These are phyloP conservation scores for Colistium nudipinnis DNA, from an alignment of 2,113 vertebrate genomes.

Conservation along the genomic window DNA sequence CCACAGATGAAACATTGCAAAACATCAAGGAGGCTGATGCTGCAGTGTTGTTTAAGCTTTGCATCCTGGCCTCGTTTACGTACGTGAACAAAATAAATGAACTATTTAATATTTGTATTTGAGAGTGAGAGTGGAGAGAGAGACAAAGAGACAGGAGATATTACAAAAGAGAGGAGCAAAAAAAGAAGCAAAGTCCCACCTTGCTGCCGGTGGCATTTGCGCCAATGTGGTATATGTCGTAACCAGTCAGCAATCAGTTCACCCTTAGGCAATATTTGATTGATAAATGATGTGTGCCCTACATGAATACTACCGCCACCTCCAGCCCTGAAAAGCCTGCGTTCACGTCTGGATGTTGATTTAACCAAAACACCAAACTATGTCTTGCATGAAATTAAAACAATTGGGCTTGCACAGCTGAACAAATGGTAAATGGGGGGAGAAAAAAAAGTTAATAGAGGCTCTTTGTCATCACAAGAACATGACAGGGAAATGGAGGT, in stretches of 20 bases:
- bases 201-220: background rate
- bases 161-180: background rate
- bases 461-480: slow-evolving; percentile 58
- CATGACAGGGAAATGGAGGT: slow-evolving; percentile 54
- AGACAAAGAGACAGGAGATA: background rate
- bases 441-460: slow-evolving; percentile 63
- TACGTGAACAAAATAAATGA: background rate
- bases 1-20: slow-evolving; percentile 57
- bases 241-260: background rate
- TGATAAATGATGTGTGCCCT: slow-evolving; percentile 41
- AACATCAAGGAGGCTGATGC: slow-evolving; percentile 65
- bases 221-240: background rate
- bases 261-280: slow-evolving; percentile 32
- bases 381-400: slow-evolving; percentile 79
- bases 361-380: slow-evolving; percentile 65
- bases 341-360: slow-evolving; percentile 65
- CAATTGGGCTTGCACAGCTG: slow-evolving; percentile 69
- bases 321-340: slow-evolving; percentile 26
- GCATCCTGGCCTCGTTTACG: slow-evolving; percentile 46
- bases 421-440: slow-evolving; percentile 72
- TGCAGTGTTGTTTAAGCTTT: slow-evolving; percentile 52
- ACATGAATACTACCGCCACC: slow-evolving; percentile 42
- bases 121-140: background rate
- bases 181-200: background rate
- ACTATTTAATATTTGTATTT: background rate